Percentiles rank a stretch among this genome's conserved stretches.
Conservation (phyloP, 1,140 invertebrate species). For the Orchesella cincta region DNA sequence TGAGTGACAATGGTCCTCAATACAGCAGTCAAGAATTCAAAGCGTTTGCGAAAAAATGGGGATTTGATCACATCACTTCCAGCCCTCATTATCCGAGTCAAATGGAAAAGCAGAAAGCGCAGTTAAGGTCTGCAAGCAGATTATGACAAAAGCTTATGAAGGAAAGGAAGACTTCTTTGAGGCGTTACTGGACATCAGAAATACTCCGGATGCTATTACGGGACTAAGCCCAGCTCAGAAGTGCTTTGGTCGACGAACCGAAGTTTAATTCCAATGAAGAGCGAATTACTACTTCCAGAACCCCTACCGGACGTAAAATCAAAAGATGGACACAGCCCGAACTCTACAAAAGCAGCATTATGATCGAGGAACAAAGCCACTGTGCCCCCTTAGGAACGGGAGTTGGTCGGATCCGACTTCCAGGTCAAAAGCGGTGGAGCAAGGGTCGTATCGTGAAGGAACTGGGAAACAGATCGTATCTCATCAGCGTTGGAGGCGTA, state of each 20-base stretch:
- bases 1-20: conserved; percentile 56
- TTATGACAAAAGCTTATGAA: conserved; percentile 50
- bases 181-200: background rate
- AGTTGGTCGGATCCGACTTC: background rate
- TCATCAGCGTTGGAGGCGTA: background rate
- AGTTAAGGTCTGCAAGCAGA: conserved; percentile 55
- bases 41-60: conserved; percentile 55
- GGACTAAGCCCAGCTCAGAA: conserved; percentile 10
- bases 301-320: too few species aligned
- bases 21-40: conserved; percentile 55
- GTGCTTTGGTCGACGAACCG: conserved; percentile 7
- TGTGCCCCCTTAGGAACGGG: background rate
- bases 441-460: background rate
- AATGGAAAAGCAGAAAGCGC: conserved; percentile 56
- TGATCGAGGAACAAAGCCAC: background rate
- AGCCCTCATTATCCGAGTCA: conserved; percentile 54
- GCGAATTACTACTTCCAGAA: background rate
- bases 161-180: too few species aligned
- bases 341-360: background rate
- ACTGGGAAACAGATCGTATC: background rate
- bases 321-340: background rate
- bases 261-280: background rate
- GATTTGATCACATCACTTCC: conserved; percentile 55
- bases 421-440: background rate
- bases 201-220: background rate